Percentiles rank a stretch among this genome's conserved stretches.
These are phyloP conservation scores for Poecilia latipinna DNA, from an alignment of 2,113 vertebrate species.

Conservation along the genomic window DNA sequence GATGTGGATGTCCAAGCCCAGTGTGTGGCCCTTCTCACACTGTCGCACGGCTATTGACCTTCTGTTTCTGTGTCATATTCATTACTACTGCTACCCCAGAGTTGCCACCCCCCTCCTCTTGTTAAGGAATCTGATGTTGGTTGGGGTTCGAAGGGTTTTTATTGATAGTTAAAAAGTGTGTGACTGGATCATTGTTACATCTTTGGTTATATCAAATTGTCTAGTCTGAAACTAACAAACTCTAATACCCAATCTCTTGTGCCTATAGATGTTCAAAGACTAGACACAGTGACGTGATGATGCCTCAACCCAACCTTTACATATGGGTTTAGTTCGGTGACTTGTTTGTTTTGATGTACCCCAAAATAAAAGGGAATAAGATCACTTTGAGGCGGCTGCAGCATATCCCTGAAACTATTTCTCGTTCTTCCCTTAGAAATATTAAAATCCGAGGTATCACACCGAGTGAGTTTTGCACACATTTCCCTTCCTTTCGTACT, in stretches of 20 bases:
- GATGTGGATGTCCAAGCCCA: conserved; percentile 52
- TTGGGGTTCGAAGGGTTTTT: conserved; percentile 39
- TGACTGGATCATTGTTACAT: conserved; percentile 38
- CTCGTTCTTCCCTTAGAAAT: conserved; percentile 36
- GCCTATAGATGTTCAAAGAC: conserved; percentile 62
- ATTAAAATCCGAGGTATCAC: conserved; percentile 76
- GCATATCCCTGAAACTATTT: conserved; percentile 25
- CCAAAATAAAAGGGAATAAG: conserved; percentile 44
- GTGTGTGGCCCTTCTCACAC: conserved; percentile 61
- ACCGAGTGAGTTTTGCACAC: conserved; percentile 86
- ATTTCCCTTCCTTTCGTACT: conserved; percentile 51
- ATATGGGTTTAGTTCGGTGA: conserved; percentile 31
- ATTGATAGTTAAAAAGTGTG: conserved; percentile 27
- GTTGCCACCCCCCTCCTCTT: conserved; percentile 22
- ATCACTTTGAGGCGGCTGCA: conserved; percentile 30
- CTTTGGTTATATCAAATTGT: conserved; percentile 52
- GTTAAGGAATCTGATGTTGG: conserved; percentile 30
- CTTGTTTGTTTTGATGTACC: conserved; percentile 17
- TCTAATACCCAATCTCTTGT: conserved; percentile 50
- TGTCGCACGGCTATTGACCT: conserved; percentile 51
- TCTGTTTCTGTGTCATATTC: conserved; percentile 47
- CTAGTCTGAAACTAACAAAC: conserved; percentile 51
- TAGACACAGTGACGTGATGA: conserved; percentile 41
- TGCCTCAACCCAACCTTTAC: conserved; percentile 31
- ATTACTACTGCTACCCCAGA: conserved; percentile 38